Conservation (phyloP, 2,113 vertebrate genomes). For the Plecturocebus donacophilus region DNA sequence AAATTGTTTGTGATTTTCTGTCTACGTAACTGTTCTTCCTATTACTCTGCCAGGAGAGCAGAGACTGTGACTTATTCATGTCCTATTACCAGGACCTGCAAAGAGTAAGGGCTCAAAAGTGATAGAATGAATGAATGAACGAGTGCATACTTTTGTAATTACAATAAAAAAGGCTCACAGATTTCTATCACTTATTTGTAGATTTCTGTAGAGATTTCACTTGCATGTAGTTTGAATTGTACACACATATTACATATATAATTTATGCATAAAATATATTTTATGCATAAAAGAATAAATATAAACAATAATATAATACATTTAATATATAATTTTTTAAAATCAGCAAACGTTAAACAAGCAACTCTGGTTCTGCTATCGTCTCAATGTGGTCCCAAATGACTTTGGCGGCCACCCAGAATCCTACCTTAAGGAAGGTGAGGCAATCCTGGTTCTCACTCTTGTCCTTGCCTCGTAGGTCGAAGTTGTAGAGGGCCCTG, state of each 20-base stretch:
- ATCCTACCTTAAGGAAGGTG: constrained; percentile 88
- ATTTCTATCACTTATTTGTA: not conserved
- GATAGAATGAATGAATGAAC: not conserved
- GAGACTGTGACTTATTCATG: not conserved
- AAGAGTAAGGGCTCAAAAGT: not conserved
- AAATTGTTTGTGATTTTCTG: not conserved
- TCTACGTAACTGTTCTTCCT: not conserved
- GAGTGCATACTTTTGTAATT: not conserved
- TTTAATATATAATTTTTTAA: no score
- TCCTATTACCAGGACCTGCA: not conserved
- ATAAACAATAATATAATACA: no score
- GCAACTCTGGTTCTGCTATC: not conserved
- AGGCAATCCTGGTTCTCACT: constrained; percentile 87
- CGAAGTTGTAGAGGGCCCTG: constrained; percentile 90
- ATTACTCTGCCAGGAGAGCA: not conserved
- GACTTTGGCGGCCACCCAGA: not conserved
- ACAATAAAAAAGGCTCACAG: not conserved
- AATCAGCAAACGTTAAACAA: not conserved
- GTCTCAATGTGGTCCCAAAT: not conserved
- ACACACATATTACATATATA: not conserved
- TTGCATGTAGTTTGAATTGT: not conserved
- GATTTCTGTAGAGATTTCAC: constrained; percentile 13
- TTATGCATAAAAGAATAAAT: no score
- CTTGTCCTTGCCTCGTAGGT: constrained; percentile 85
- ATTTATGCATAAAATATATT: not conserved